Percentiles rank a stretch among this genome's conserved stretches.
These are phyloP conservation scores for Knipowitschia caucasica DNA, from an alignment of 2,797 vertebrate species.

Conservation along the genomic window DNA sequence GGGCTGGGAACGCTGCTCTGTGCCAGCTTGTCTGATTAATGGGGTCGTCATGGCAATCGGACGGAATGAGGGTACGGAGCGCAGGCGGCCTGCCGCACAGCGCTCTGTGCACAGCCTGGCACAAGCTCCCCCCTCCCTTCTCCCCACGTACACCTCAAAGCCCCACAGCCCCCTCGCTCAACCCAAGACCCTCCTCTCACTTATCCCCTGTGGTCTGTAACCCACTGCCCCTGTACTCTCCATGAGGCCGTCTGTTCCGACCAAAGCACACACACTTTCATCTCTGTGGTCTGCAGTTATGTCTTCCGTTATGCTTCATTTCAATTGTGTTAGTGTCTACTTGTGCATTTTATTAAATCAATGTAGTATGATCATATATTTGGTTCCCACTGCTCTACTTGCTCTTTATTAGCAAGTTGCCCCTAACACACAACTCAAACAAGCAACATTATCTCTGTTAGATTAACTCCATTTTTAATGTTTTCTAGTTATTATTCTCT, in stretches of 20 bases:
- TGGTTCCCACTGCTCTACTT: background rate
- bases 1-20: constrained; percentile 91
- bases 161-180: background rate
- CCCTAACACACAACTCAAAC: background rate
- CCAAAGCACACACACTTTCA: constrained; percentile 34
- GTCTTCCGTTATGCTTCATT: background rate
- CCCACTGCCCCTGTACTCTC: constrained; percentile 18
- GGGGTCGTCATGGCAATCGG: constrained; percentile 95
- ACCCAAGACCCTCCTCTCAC: background rate
- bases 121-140: constrained; percentile 38
- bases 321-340: no score
- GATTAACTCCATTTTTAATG: background rate
- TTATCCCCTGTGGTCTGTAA: background rate
- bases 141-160: constrained; percentile 4
- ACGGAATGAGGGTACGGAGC: constrained; percentile 97
- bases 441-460: background rate
- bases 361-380: no score
- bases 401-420: background rate
- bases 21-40: constrained; percentile 99
- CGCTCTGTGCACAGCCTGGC: constrained; percentile 67
- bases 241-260: constrained; percentile 40
- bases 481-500: background rate
- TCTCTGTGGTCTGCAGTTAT: constrained; percentile 7
- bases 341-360: background rate
- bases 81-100: constrained; percentile 83